phyloP scores from a whole-genome alignment of 35 echinoderm and acorn worm genomes.

The Ophioderma brevispina region DNA sequence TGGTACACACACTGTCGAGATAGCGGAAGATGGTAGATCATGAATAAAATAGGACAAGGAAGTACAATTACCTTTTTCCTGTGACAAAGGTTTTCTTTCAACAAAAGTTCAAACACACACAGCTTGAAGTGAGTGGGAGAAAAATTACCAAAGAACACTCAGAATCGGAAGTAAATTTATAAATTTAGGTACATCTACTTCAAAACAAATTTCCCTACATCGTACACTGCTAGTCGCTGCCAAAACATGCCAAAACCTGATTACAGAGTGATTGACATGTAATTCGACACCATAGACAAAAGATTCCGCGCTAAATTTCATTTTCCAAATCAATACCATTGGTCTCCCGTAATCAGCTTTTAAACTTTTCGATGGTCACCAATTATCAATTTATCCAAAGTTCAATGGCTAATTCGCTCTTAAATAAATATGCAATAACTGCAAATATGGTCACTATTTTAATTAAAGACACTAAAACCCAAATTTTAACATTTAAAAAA shows the following conservation, averaged over 20 bases:
- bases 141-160: neutral
- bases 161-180: neutral
- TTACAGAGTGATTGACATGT: conserved; percentile 6
- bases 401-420: neutral
- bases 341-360: neutral
- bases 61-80: conserved; percentile 14
- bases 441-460: neutral
- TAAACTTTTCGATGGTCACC: neutral
- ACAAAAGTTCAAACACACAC: neutral
- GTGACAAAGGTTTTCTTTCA: neutral
- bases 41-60: neutral
- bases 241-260: neutral
- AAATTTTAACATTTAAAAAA: too few species aligned
- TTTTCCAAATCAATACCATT: neutral
- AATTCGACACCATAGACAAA: conserved; percentile 1
- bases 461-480: too few species aligned
- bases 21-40: too few species aligned
- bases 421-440: neutral
- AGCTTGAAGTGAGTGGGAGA: neutral
- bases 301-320: neutral
- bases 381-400: neutral
- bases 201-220: conserved; percentile 14
- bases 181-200: neutral
- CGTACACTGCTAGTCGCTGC: neutral
- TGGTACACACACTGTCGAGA: too few species aligned